Base-by-base conservation (phyloP, 2,888 invertebrate species). In the Aphodius sticticus region DNA sequence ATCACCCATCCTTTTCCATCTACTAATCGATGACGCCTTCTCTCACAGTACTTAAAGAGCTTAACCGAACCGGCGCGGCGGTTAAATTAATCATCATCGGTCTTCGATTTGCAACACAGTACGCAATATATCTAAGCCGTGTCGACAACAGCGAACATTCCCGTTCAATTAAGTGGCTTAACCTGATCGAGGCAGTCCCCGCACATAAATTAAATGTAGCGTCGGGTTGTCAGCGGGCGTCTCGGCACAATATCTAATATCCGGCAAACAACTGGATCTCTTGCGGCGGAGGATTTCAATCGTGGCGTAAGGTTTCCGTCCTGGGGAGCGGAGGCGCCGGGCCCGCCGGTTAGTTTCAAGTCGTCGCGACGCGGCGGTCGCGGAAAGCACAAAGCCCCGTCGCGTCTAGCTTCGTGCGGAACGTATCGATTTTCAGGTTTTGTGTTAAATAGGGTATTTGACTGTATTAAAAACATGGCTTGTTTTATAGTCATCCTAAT, bases 51-150 rank as follows among this genome's bases (percentile, higher is more conserved):
- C 53, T 53, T 53, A 53, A n/a, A 53, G 53, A 72, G 36, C 26
- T 72, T n/a, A 72, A 72, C 72, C 26, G 36, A n/a, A 72, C n/a
- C 72, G 72, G n/a, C 15, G 35, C 15, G n/a, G 72, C 70, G 26
- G 26, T 70, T 70, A 70, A 76, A 76, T 69, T 36, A 69, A 69
- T 53, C 53, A 76, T 69, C 69, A 26, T 69, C 5, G 15, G 69
- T 26, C 35, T 12, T 5, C 9, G 7, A 53, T 53, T 53, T 1
- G 53, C 7, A 53, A 53, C 26, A 26, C 53, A 5, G 53, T 53
- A 12, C 53, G 3, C 53, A 53, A 53, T 53, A 53, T 53, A 53
- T 53, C 7, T 53, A 7, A 12, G 4, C 26, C 12, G 53, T 53
- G 12, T 7, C 53, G 53, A 53, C 12, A 12, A 53, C 53, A 12